Base-by-base conservation (phyloP, 2,797 vertebrate species). In the Distichodus sexfasciatus region DNA sequence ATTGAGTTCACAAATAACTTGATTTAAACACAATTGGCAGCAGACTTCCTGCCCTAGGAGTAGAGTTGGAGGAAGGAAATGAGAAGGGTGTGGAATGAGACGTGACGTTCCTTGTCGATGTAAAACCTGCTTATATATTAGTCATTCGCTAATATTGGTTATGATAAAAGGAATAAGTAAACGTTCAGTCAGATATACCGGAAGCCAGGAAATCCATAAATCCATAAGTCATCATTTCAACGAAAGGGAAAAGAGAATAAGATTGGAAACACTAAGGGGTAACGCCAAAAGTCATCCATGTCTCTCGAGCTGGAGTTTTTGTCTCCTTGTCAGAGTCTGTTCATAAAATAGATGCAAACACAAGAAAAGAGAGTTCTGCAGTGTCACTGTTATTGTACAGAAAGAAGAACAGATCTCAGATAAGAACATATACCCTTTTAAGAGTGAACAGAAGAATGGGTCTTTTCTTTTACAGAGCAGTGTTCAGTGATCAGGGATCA, bases 401-500 rank as follows among this genome's bases (percentile, higher is more conserved):
- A 62, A 57, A 61, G 24, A 28, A 47, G 63, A 26, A 41, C 19
- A 44, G 50, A 61, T 74, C 67, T 64, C 43, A 44, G 71, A 82
- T 80, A 80, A 76, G 74, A 66, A 44, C 43, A 26, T 50, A 14
- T 50, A 66, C 58, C 55, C 58, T 48, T 58, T 67, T 28, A 72
- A 61, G 65, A 66, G 62, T 62, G 44, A 44, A 31, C 24, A 47
- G 46, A 50, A 69, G 68, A 64, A 53, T 41, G 54, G 61, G 3
- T 62, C 50, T 72, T 73, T 75, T 76, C 43, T 73, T 75, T 76
- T 38, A 68, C 70, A 53, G 43, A 31, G 41, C 35, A 46, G 33
- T 41, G 8, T 29, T 65, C 50, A 66, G 59, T 44, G 67, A 60
- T 54, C 29, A 41, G 43, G 40, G 70, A 59, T 75, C 71, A 19